Conservation (phyloP, 2,797 vertebrate species). For the Austrolebias charrua region DNA sequence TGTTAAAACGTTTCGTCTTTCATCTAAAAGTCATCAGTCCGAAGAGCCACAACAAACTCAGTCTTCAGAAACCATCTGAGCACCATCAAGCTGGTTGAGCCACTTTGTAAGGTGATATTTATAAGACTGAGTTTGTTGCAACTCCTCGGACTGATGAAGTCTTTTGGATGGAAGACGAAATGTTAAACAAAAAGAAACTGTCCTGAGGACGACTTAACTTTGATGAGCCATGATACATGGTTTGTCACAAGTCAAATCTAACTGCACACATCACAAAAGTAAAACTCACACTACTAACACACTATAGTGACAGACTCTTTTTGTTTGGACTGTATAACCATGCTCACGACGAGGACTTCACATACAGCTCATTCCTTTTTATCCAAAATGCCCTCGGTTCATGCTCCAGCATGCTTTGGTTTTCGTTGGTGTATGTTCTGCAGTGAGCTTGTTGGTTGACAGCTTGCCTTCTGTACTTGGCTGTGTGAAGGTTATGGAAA, state of each 20-base stretch:
- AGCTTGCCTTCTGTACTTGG: conserved; percentile 39
- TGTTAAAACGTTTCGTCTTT: no score
- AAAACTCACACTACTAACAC: conserved; percentile 65
- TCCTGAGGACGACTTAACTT: no score
- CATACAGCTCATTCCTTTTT: conserved; percentile 43
- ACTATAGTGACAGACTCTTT: conserved; percentile 38
- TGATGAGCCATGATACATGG: conserved; percentile 55
- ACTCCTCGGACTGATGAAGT: no score
- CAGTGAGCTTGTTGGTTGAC: conserved; percentile 43
- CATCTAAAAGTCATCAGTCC: no score
- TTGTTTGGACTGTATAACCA: conserved; percentile 43
- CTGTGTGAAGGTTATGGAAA: conserved; percentile 57
- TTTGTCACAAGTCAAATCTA: conserved; percentile 68
- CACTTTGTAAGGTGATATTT: no score
- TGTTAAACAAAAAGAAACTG: no score
- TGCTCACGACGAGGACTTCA: conserved; percentile 49
- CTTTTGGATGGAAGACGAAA: no score
- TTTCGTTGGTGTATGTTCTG: conserved; percentile 48
- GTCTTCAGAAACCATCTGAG: no score
- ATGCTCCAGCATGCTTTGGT: conserved; percentile 39
- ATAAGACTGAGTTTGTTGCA: no score
- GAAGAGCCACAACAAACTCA: no score
- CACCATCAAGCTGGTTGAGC: no score
- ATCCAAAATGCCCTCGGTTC: conserved; percentile 45
- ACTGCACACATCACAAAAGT: conserved; percentile 69